Conservation (phyloP, 2,888 invertebrate species). For the Mechanitis mazaeus region DNA sequence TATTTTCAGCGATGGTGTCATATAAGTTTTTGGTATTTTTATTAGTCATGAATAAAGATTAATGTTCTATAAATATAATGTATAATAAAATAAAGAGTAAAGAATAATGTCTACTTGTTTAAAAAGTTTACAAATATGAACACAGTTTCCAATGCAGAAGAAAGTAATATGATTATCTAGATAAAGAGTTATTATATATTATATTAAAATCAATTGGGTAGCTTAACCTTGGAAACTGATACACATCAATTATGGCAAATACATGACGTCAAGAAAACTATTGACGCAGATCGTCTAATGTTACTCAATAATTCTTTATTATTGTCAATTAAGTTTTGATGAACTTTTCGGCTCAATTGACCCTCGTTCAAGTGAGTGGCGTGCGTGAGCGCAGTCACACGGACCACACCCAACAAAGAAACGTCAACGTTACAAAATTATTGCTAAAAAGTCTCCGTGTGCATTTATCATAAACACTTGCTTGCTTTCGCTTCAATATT, state of each 20-base stretch:
- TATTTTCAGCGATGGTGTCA: slow-evolving; percentile 46
- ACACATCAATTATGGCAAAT: slow-evolving; percentile 36
- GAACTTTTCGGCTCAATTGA: slow-evolving; percentile 62
- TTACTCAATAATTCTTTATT: slow-evolving; percentile 57
- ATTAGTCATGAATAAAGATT: not conserved
- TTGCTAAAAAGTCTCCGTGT: not conserved
- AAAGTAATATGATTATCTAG: no score
- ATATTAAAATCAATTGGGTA: not conserved
- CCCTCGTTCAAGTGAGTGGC: slow-evolving; percentile 45
- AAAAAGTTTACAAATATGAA: not conserved
- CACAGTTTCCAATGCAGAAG: not conserved
- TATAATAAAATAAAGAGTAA: no score
- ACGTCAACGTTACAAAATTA: slow-evolving; percentile 6
- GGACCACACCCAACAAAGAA: slow-evolving; percentile 32
- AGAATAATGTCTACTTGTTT: no score
- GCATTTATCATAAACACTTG: not conserved
- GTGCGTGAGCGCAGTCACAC: slow-evolving; percentile 48
- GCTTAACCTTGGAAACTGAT: slow-evolving; percentile 30
- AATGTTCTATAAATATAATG: no score
- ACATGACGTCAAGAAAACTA: slow-evolving; percentile 48
- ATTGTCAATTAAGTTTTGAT: slow-evolving; percentile 60
- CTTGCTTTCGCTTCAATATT: no score
- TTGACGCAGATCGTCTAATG: slow-evolving; percentile 59
- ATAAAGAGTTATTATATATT: no score
- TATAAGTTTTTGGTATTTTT: slow-evolving; percentile 2